These are phyloP conservation scores for Formicarius rufipectus DNA, from an alignment of 2,113 vertebrate genomes.

Conservation along the genomic window DNA sequence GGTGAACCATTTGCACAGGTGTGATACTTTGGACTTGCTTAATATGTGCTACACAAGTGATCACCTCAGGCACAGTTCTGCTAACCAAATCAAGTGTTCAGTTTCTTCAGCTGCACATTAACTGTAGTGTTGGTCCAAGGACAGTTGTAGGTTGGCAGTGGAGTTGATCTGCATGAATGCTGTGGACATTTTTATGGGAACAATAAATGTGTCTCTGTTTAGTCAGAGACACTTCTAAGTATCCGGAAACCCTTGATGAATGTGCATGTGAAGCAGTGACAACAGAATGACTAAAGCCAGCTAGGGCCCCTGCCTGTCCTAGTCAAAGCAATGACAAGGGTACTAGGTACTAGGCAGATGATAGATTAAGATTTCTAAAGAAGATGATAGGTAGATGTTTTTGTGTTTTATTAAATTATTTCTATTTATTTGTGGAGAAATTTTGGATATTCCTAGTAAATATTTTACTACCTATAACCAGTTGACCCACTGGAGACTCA, in stretches of 20 bases:
- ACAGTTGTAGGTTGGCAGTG: not conserved
- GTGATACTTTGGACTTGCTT: not conserved
- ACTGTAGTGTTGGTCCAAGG: not conserved
- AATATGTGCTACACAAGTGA: not conserved
- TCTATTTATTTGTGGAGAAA: not conserved
- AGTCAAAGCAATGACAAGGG: not conserved
- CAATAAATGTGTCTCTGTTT: not conserved
- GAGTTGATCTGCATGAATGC: not conserved
- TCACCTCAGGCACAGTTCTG: not conserved
- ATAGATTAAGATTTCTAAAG: not conserved
- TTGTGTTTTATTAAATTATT: not conserved
- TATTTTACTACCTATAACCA: not conserved
- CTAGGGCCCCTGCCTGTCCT: not conserved
- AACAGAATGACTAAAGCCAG: not conserved
- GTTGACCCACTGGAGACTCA: not conserved
- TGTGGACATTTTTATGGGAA: not conserved
- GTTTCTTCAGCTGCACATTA: not conserved
- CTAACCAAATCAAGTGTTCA: not conserved
- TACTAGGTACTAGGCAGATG: not conserved
- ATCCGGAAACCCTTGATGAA: not conserved
- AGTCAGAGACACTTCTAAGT: not conserved
- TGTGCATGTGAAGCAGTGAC: not conserved
- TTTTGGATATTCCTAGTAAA: not conserved
- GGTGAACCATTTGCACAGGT: not conserved
- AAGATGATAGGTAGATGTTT: not conserved